These are phyloP conservation scores for Sesamia inferens DNA, from an alignment of 2,888 invertebrate genomes.

Conservation along the genomic window DNA sequence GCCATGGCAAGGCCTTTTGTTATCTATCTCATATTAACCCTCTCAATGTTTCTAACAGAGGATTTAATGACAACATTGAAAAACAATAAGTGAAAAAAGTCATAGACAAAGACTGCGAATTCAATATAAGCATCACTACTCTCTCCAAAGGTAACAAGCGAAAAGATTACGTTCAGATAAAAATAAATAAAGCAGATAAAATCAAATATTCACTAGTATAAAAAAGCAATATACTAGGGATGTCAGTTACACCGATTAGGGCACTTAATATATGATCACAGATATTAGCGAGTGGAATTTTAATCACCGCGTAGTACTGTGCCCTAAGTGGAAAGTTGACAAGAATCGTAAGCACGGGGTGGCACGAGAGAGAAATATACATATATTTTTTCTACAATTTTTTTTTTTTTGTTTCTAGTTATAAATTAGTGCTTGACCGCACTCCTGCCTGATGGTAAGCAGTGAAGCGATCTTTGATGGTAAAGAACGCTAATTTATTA, in stretches of 20 bases:
- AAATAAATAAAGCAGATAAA: constrained; percentile 61
- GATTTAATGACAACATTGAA: not conserved
- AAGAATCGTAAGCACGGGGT: constrained; percentile 72
- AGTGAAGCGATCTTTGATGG: too few relatives aligned
- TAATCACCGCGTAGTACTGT: constrained; percentile 79
- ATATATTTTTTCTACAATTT: not conserved
- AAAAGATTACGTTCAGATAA: constrained; percentile 47
- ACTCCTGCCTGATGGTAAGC: too few relatives aligned
- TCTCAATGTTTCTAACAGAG: not conserved
- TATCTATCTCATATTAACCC: not conserved
- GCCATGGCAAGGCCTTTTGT: too few relatives aligned
- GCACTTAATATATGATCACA: constrained; percentile 82
- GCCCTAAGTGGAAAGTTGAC: constrained; percentile 72
- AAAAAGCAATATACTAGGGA: constrained; percentile 69
- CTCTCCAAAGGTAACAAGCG: constrained; percentile 31
- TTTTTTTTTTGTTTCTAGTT: not conserved
- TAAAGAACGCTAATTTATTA: too few relatives aligned
- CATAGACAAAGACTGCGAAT: not conserved
- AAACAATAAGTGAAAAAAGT: not conserved
- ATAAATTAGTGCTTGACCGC: too few relatives aligned
- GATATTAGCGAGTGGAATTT: constrained; percentile 84
- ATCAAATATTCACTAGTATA: constrained; percentile 61
- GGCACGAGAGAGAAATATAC: constrained; percentile 36
- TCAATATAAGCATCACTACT: constrained; percentile 3
- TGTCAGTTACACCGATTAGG: constrained; percentile 80